Conservation (phyloP, 2,888 invertebrate genomes). For the Agrilus cyanescens region DNA sequence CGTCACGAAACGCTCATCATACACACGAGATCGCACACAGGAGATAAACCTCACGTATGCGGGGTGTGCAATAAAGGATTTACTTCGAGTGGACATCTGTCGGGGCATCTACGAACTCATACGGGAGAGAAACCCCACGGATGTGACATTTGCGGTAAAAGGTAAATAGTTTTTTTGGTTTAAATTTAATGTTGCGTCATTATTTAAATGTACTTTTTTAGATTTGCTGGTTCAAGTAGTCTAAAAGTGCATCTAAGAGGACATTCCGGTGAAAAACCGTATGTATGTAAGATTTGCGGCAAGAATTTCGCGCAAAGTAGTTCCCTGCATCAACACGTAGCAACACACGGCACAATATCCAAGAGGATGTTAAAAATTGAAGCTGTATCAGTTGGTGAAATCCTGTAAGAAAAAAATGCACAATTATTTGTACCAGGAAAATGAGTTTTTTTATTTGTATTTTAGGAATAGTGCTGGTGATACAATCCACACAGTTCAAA, state of each 20-base stretch:
- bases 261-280: constrained; percentile 28
- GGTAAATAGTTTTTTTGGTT: constrained; percentile 24
- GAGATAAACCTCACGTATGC: constrained; percentile 34
- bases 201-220: constrained; percentile 15
- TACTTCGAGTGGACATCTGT: constrained; percentile 32
- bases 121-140: constrained; percentile 33
- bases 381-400: constrained; percentile 30
- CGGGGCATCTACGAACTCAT: constrained; percentile 34
- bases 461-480: constrained; percentile 24
- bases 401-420: constrained; percentile 29
- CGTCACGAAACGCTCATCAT: constrained; percentile 34
- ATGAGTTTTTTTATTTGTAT: constrained; percentile 3
- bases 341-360: constrained; percentile 18
- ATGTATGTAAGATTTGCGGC: constrained; percentile 30
- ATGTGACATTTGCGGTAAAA: constrained; percentile 32
- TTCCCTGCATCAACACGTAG: constrained; percentile 26
- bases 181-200: neutral
- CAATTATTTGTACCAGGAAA: neutral
- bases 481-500: constrained; percentile 26
- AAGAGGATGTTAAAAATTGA: constrained; percentile 24
- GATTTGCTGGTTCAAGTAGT: constrained; percentile 31
- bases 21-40: constrained; percentile 34
- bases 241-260: constrained; percentile 30
- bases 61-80: constrained; percentile 32
- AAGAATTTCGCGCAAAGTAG: constrained; percentile 27